Evolutionary conservation across 2,888 invertebrate species (phyloP).

Genomic region (Plebejus argus): DNA sequence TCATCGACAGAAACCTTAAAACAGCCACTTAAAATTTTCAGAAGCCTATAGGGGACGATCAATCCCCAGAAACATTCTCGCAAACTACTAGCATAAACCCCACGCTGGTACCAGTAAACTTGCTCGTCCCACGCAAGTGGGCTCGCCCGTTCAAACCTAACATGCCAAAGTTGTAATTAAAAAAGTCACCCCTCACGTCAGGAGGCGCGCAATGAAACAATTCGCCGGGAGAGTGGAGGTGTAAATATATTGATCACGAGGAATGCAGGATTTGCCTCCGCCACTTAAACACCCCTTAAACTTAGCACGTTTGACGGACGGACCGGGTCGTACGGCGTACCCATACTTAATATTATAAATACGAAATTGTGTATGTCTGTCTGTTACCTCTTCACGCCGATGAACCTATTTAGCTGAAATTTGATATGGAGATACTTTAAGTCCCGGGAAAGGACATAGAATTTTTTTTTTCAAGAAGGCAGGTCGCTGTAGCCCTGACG

Average conservation of each 20-base stretch:
- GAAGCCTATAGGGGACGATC: no score
- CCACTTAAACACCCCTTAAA: neutral
- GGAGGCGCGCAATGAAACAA: neutral
- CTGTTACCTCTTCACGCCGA: neutral
- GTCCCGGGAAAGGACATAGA: neutral
- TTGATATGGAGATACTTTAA: neutral
- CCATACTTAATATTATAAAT: neutral
- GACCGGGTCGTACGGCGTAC: neutral
- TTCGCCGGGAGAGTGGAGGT: neutral
- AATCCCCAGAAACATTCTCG: neutral
- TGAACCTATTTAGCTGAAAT: neutral
- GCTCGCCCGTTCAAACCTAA: slow-evolving; percentile 49
- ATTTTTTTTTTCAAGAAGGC: neutral
- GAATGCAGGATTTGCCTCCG: slow-evolving; percentile 10
- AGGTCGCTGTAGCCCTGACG: no score
- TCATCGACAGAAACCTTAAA: no score
- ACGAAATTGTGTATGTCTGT: neutral
- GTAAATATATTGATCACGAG: slow-evolving; percentile 16
- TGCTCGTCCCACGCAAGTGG: slow-evolving; percentile 29
- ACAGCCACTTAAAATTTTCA: no score
- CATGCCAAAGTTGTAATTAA: slow-evolving; percentile 66
- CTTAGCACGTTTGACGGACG: neutral
- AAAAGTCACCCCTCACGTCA: slow-evolving; percentile 45
- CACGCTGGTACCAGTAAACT: neutral
- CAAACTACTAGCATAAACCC: neutral